Evolutionary conservation across 1,140 invertebrate species (phyloP).

Genomic region (Pseudomyrmex sp.): DNA sequence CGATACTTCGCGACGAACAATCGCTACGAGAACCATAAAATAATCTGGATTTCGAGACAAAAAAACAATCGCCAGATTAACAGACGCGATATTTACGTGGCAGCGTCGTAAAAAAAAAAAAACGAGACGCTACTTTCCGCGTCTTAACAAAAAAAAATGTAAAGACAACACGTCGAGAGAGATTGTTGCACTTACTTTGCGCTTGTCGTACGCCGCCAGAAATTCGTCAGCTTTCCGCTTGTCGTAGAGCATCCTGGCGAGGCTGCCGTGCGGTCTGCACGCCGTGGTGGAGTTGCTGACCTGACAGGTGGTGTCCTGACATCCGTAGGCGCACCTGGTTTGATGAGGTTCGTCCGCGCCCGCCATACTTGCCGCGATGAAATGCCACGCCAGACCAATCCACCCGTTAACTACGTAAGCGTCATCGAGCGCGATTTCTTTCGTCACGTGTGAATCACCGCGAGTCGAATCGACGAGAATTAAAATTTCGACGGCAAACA

Average conservation of each 20-base stretch:
- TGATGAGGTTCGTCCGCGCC: conserved; percentile 49
- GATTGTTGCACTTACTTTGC: conserved; percentile 85
- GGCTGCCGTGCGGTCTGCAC: conserved; percentile 86
- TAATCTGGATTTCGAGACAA: too few relatives aligned
- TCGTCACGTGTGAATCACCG: conserved; percentile 29
- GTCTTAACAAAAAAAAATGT: not conserved
- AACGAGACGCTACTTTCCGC: too few relatives aligned
- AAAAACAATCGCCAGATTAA: too few relatives aligned
- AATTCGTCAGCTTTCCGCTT: conserved; percentile 89
- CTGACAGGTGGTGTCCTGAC: conserved; percentile 65
- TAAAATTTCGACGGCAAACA: not conserved
- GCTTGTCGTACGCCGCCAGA: conserved; percentile 88
- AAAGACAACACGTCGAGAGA: conserved; percentile 31
- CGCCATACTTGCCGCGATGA: conserved; percentile 50
- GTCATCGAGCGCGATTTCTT: conserved; percentile 21
- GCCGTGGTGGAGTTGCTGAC: conserved; percentile 6
- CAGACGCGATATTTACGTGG: too few relatives aligned
- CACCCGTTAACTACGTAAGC: conserved; percentile 2
- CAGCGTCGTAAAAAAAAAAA: too few relatives aligned
- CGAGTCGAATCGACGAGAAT: not conserved
- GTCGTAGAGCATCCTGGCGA: conserved; percentile 89
- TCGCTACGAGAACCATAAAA: too few relatives aligned
- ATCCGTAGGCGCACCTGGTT: conserved; percentile 65
- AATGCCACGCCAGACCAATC: not conserved
- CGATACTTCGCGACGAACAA: too few relatives aligned